Evolutionary conservation across 1,140 invertebrate genomes (phyloP).

Genomic region (Musca domestica): DNA sequence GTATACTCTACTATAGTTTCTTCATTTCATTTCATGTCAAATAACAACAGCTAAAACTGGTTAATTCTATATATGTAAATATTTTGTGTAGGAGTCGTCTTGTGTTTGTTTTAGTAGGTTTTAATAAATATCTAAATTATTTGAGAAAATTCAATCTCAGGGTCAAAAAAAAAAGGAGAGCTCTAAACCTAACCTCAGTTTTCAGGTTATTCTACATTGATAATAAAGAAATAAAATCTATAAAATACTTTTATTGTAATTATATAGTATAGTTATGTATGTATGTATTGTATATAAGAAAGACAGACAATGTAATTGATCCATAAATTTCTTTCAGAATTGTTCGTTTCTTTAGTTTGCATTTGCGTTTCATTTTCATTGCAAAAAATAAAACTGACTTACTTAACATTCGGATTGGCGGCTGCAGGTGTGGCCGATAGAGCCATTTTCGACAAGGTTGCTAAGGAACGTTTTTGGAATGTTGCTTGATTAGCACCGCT

Average conservation of each 20-base stretch:
- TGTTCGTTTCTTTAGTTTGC: background rate
- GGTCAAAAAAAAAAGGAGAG: too few species aligned
- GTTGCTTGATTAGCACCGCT: conserved; percentile 55
- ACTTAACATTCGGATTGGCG: conserved; percentile 32
- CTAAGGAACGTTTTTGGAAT: conserved; percentile 69
- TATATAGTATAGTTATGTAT: background rate
- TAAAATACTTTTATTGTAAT: background rate
- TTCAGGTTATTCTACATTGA: too few species aligned
- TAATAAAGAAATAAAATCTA: too few species aligned
- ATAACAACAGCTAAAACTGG: conserved; percentile 11
- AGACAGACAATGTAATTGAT: conserved; percentile 18
- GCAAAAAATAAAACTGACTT: background rate
- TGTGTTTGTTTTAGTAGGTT: background rate
- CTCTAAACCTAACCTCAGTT: too few species aligned
- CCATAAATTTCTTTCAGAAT: conserved; percentile 6
- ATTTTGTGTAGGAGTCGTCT: background rate
- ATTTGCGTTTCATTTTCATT: background rate
- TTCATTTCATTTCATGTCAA: background rate
- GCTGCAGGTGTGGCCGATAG: conserved; percentile 56
- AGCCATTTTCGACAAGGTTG: conserved; percentile 70
- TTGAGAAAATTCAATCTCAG: too few species aligned
- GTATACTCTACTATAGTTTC: background rate
- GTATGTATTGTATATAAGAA: conserved; percentile 1
- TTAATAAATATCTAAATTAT: background rate
- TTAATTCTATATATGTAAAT: too few species aligned